Percentiles rank a stretch among this genome's conserved stretches.
phyloP scores from a whole-genome alignment of 2,797 vertebrate species.

The Basileuterus tristriatus region DNA sequence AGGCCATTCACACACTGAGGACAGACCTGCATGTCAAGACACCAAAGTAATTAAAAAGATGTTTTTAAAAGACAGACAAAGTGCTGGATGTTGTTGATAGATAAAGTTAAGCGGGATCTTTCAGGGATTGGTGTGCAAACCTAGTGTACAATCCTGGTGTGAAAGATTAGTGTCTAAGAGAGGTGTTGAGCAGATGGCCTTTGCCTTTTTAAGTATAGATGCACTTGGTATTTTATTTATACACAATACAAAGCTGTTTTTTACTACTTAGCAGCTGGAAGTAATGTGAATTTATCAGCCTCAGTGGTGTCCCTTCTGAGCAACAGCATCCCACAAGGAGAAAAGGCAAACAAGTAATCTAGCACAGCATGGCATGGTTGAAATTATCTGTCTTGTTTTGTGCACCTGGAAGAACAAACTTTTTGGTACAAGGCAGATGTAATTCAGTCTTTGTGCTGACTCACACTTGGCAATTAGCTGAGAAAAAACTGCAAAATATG shows the following conservation, averaged over 20 bases:
- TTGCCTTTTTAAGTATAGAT: neutral
- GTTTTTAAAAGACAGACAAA: neutral
- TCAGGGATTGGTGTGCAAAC: neutral
- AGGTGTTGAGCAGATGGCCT: neutral
- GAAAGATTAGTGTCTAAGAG: neutral
- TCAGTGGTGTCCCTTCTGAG: neutral
- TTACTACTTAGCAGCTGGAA: neutral
- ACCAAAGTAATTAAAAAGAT: neutral
- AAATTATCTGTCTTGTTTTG: conserved; percentile 16
- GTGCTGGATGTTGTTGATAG: neutral
- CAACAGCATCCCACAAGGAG: neutral
- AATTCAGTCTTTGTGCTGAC: conserved; percentile 18
- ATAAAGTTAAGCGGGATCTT: neutral
- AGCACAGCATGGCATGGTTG: neutral
- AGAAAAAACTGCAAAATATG: neutral
- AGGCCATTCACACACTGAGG: neutral
- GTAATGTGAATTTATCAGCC: neutral
- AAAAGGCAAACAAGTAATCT: neutral
- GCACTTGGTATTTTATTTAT: neutral
- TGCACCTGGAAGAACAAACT: conserved; percentile 25
- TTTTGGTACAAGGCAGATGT: neutral
- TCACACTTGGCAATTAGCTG: neutral
- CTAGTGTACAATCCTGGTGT: neutral
- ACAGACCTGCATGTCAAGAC: neutral
- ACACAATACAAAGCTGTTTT: neutral